Evolutionary conservation across 2,797 vertebrate genomes (phyloP), one percentile per base, ranked within the genome.

Genomic region (Melanotaenia boesemani): DNA sequence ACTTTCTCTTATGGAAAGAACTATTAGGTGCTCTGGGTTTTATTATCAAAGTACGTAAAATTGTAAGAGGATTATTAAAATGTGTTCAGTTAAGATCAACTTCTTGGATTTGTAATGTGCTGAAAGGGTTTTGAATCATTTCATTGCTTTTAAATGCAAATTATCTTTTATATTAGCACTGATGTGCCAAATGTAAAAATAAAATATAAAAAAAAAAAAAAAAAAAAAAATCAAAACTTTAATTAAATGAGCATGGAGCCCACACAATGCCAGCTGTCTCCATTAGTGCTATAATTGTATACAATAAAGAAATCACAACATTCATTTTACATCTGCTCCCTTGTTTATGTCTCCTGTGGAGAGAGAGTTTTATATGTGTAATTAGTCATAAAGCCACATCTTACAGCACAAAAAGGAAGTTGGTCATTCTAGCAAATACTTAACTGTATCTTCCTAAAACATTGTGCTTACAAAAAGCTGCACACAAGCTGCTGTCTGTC

Each of bases 301-400:
- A 11, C 11, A 30, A 48, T 32, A 24, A 8, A 16, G 18, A 46
- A 7, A 30, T n/a, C 4, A 48, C 26, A 46, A 16, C 57, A 74
- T 71, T 59, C 37, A 65, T 50, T 50, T 65, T 4, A 52, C 68
- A 59, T 63, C 64, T 77, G 67, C 50, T 62, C 39, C 8, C 22
- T 39, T 46, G 70, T 67, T 67, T 70, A 63, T 1, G 0, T 2
- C 39, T 18, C 32, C 13, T 32, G 24, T 37, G n/a, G 44, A 2
- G 9, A 50, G 28, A 30, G 37, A 39, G 11, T 62, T 60, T 63
- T 55, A 32, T 61, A 39, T 46, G 9, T 24, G 11, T n/a, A 50
- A 58, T 37, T 59, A 67, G 63, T 54, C 44, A 69, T 39, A 6
- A 63, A 18, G 41, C 65, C 30, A 67, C 8, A 6, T 52, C 12